Base-by-base conservation (phyloP, 2,888 invertebrate genomes). In the Drosophila pseudotalamancana region DNA sequence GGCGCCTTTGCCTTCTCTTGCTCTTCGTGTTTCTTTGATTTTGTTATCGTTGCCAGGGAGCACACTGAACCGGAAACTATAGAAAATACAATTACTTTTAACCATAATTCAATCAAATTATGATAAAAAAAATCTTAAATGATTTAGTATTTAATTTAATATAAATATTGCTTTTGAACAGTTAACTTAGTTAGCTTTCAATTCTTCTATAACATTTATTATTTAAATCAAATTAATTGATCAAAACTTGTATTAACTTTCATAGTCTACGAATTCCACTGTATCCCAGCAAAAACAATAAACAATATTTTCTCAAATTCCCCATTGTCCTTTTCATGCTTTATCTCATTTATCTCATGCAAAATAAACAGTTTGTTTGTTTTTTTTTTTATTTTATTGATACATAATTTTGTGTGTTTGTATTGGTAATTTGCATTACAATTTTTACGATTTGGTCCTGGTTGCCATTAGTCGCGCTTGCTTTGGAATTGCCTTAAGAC, bases 41-140 rank as follows among this genome's bases (percentile, higher is more conserved):
- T 48, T 57, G 48, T 49, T 59, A 56, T 66, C 49, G 75, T 74
- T 73, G 57, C 60, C 70, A 21, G 42, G 67, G 39, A 42, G 46
- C 60, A 74, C 79, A 71, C 55, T 75, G 65, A 68, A 65, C 40
- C 68, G 79, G 68, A 78, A 75, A 54, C 61, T 66, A 50, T 35
- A 68, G 42, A 51, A 63, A 72, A 82, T 68, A 50, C 53, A 65
- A 68, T 78, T 68, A 75, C 61, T 61, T 71, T 57, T 49, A 49
- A 56, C 18, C 34, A 53, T 65, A 71, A 71, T 68, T 56, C 35
- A 69, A 77, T 73, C 8, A 34, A 45, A 18, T 53, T 23, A 40
- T 31, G 32, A 3, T 29, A 19, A 35, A n/a, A 6, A 21, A 11
- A 9, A 21, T 4, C 34, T 51, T 48, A 39, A 25, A n/a, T n/a